Evolutionary conservation across 1,140 invertebrate species (phyloP).

Genomic region (Gonioctena quinquepunctata): DNA sequence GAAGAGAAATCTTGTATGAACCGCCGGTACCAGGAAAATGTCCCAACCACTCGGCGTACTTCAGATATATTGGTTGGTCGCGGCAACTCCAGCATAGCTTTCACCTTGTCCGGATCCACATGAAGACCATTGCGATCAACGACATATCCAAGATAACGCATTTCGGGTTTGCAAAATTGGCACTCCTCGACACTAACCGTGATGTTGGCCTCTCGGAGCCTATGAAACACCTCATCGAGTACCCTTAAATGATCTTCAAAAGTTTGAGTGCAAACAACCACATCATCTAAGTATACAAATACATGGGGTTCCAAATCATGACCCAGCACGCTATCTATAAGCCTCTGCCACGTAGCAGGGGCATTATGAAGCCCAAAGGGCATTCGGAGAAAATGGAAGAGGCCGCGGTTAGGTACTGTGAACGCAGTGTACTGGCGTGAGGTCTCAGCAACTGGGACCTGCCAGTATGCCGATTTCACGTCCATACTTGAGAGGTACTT

Average conservation of each 20-base stretch:
- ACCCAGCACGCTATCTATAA: conserved; percentile 45
- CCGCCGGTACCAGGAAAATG: neutral
- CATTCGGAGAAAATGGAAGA: conserved; percentile 45
- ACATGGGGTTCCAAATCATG: conserved; percentile 27
- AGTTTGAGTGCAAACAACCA: conserved; percentile 27
- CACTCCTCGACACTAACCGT: conserved; percentile 16
- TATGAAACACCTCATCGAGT: neutral
- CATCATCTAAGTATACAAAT: conserved; percentile 49
- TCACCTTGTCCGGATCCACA: conserved; percentile 16
- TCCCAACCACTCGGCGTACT: neutral
- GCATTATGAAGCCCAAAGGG: conserved; percentile 49
- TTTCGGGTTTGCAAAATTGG: neutral
- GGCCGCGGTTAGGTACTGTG: conserved; percentile 47
- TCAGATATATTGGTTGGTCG: neutral
- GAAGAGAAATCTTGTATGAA: neutral
- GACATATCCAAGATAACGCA: neutral
- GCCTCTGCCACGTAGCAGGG: conserved; percentile 45
- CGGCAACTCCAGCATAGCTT: conserved; percentile 34
- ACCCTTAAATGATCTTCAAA: conserved; percentile 25
- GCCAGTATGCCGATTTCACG: conserved; percentile 47
- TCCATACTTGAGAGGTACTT: conserved; percentile 45
- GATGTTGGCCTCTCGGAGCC: neutral
- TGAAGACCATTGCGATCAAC: conserved; percentile 1
- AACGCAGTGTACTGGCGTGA: conserved; percentile 56
- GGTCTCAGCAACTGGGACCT: conserved; percentile 41